These are phyloP conservation scores for Anniella stebbinsi DNA, from an alignment of 2,797 vertebrate species.

Conservation along the genomic window DNA sequence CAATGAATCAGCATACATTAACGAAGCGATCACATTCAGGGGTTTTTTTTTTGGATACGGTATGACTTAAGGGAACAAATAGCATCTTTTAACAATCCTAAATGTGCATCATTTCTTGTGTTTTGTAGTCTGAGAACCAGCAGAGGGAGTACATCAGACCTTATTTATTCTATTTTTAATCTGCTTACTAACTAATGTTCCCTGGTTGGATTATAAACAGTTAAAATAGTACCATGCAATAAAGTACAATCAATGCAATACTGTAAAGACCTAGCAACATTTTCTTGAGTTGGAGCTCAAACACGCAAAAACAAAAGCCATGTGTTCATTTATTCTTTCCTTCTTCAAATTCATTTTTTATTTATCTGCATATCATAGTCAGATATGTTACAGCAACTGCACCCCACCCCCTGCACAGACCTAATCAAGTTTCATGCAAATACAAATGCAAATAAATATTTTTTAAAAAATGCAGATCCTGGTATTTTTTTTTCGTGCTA, in stretches of 20 bases:
- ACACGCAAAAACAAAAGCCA: background rate
- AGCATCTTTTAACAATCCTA: slow-evolving; percentile 12
- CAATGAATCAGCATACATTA: background rate
- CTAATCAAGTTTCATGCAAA: background rate
- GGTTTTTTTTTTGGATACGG: background rate
- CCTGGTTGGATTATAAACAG: too few relatives aligned
- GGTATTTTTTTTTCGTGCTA: background rate
- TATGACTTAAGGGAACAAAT: rapidly evolving
- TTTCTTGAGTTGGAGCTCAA: rapidly evolving
- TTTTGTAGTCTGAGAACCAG: slow-evolving; percentile 56
- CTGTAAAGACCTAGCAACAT: background rate
- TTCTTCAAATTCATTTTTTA: background rate
- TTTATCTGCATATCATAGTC: background rate
- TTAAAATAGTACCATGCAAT: too few relatives aligned
- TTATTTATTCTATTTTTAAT: too few relatives aligned
- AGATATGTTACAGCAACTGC: background rate
- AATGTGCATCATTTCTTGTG: background rate
- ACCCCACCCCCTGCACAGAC: too few relatives aligned
- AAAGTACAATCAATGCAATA: too few relatives aligned
- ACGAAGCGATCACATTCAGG: background rate
- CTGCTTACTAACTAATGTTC: too few relatives aligned
- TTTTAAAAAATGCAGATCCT: background rate
- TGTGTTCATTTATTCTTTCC: slow-evolving; percentile 30
- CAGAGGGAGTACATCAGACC: slow-evolving; percentile 66
- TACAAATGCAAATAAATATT: too few relatives aligned